These are phyloP conservation scores for Pegoplata infirma DNA, from an alignment of 2,888 invertebrate species.

Conservation along the genomic window DNA sequence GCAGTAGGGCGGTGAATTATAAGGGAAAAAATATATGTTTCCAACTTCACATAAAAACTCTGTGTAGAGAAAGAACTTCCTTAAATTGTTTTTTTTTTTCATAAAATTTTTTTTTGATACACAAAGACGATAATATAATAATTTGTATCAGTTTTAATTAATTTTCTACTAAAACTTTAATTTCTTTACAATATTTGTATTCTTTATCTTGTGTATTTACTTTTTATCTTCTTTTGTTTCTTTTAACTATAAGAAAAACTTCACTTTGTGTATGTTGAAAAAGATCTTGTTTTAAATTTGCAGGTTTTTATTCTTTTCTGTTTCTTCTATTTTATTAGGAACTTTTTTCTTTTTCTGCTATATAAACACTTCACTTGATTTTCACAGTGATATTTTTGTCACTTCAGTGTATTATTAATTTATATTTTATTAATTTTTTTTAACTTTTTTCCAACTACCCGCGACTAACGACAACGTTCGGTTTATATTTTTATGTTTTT, in stretches of 20 bases:
- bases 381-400: background rate
- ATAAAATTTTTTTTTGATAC: background rate
- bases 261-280: background rate
- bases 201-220: background rate
- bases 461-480: conserved; percentile 47
- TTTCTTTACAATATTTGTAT: too few relatives aligned
- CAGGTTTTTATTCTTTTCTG: conserved; percentile 16
- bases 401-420: background rate
- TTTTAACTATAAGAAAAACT: background rate
- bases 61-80: conserved; percentile 54
- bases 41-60: conserved; percentile 53
- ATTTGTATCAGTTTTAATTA: background rate
- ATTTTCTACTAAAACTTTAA: background rate
- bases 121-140: background rate
- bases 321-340: conserved; percentile 36
- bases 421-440: conserved; percentile 4
- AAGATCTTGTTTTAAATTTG: conserved; percentile 18
- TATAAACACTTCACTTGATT: background rate
- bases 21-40: background rate
- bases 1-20: conserved; percentile 49
- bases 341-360: conserved; percentile 32
- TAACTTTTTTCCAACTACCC: conserved; percentile 53
- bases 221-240: background rate
- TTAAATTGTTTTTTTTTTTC: conserved; percentile 24
- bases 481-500: too few relatives aligned